Evolutionary conservation across 2,797 vertebrate species (phyloP).

Genomic region (Manis javanica): DNA sequence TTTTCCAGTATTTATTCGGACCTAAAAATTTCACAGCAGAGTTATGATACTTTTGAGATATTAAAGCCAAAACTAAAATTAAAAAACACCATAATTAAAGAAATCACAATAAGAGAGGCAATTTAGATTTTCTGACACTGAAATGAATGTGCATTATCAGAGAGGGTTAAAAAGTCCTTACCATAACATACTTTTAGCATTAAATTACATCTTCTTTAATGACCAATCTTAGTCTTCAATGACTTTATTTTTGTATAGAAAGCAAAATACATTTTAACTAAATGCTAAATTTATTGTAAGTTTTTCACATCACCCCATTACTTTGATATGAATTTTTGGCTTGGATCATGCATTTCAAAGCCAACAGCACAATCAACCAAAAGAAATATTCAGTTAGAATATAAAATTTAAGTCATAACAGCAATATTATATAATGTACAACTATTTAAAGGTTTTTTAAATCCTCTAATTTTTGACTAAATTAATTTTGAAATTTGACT

Average conservation of each 20-base stretch:
- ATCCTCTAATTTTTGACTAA: background rate
- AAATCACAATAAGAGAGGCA: background rate
- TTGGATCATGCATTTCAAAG: slow-evolving; percentile 62
- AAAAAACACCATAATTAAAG: background rate
- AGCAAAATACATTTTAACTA: background rate
- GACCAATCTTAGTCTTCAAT: background rate
- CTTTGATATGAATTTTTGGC: background rate
- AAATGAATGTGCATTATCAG: background rate
- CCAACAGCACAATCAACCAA: slow-evolving; percentile 46
- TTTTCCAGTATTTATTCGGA: slow-evolving; percentile 98
- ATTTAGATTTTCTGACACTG: background rate
- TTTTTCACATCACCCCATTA: background rate
- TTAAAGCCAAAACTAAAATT: background rate
- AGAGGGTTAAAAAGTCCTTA: background rate
- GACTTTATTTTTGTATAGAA: background rate
- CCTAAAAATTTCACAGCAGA: slow-evolving; percentile 86
- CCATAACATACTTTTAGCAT: background rate
- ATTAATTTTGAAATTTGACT: background rate
- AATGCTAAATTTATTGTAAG: background rate
- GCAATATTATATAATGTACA: background rate
- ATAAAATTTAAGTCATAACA: background rate
- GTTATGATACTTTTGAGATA: background rate
- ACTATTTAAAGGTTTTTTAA: background rate
- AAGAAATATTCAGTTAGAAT: slow-evolving; percentile 19
- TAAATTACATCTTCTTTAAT: background rate